Evolutionary conservation across 2,113 vertebrate genomes (phyloP).

Genomic region (Phodopus roborovskii): DNA sequence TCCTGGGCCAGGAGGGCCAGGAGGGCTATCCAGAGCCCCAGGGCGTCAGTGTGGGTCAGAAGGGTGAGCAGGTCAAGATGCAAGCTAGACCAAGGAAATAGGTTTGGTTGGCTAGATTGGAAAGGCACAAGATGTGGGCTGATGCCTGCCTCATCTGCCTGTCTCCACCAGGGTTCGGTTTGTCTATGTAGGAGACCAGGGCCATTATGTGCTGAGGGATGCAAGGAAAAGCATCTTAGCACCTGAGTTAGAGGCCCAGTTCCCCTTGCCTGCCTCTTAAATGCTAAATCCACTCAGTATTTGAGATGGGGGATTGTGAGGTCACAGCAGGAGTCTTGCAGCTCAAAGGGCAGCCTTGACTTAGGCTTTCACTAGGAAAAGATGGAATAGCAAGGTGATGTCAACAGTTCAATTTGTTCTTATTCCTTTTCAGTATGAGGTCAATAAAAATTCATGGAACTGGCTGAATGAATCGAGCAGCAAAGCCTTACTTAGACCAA

Average conservation of each 20-base stretch:
- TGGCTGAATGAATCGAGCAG: conserved; percentile 91
- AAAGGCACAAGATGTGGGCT: neutral
- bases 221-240: neutral
- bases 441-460: conserved; percentile 85
- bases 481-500: conserved; percentile 81
- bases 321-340: neutral
- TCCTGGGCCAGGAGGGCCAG: neutral
- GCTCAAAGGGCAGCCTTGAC: neutral
- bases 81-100: neutral
- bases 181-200: neutral
- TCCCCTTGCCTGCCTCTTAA: neutral
- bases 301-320: neutral
- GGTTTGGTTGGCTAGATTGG: neutral
- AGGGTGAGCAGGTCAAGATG: neutral
- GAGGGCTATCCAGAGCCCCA: neutral
- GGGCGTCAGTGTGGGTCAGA: neutral
- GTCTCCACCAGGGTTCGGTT: neutral
- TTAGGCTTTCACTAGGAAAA: neutral
- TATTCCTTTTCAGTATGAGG: conserved; percentile 86
- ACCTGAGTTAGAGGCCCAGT: neutral
- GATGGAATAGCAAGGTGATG: neutral
- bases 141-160: neutral
- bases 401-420: neutral
- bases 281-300: neutral
- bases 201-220: neutral